A percentile compares a stretch with the other conserved stretches of the same genome.
Conservation (phyloP, 2,113 vertebrate species). For the Esox niger region DNA sequence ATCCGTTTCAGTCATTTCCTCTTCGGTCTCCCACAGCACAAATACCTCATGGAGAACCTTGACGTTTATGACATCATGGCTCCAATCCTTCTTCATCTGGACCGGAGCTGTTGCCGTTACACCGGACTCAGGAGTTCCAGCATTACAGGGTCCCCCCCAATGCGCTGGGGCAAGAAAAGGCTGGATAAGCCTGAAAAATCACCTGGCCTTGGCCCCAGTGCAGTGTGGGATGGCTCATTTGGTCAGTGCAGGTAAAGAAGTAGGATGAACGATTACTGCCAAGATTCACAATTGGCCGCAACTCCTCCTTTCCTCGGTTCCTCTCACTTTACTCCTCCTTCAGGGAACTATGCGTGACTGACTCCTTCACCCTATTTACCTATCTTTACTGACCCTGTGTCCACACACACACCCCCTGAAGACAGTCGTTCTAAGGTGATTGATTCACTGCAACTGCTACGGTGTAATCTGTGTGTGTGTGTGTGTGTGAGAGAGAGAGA, state of each 20-base stretch:
- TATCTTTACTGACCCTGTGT: not conserved
- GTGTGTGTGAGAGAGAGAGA: slow-evolving; percentile 18
- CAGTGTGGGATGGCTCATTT: slow-evolving; percentile 60
- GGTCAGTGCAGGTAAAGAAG: slow-evolving; percentile 56
- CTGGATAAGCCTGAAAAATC: slow-evolving; percentile 63
- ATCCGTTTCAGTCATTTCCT: not conserved
- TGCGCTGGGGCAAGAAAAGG: slow-evolving; percentile 43
- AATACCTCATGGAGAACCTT: slow-evolving; percentile 42
- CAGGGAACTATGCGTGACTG: slow-evolving; percentile 18
- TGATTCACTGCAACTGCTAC: not conserved
- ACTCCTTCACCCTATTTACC: slow-evolving; percentile 6
- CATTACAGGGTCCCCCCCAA: slow-evolving; percentile 39
- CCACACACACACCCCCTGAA: not conserved
- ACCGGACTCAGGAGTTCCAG: slow-evolving; percentile 47
- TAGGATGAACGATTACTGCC: slow-evolving; percentile 64
- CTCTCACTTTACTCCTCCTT: slow-evolving; percentile 11
- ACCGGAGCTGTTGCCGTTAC: slow-evolving; percentile 37
- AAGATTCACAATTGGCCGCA: slow-evolving; percentile 49
- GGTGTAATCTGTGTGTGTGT: not conserved
- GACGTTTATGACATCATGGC: slow-evolving; percentile 47
- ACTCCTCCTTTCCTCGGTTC: slow-evolving; percentile 11
- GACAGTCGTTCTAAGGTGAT: not conserved
- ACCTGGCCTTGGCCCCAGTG: slow-evolving; percentile 52
- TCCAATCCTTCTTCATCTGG: slow-evolving; percentile 50
- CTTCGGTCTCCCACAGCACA: slow-evolving; percentile 11